phyloP scores from a whole-genome alignment of 2,888 invertebrate species.

The Camptogramma bilineatum region DNA sequence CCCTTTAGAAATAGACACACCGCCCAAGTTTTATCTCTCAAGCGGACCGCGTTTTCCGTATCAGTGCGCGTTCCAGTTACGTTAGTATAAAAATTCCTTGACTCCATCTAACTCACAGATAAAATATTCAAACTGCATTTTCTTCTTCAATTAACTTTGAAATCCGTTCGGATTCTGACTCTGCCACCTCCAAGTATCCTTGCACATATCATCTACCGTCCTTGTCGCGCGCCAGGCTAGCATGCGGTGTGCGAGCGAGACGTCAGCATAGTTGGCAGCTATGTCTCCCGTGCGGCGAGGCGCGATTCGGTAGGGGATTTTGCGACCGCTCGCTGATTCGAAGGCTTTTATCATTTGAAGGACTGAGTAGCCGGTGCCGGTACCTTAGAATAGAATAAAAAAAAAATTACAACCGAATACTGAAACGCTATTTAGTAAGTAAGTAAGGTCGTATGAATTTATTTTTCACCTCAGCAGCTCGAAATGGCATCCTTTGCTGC shows the following conservation, averaged over 20 bases:
- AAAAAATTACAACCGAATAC: no score
- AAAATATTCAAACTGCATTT: no score
- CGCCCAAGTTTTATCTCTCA: no score
- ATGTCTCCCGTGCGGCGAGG: slow-evolving; percentile 93
- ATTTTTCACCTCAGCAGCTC: no score
- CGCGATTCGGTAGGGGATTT: slow-evolving; percentile 89
- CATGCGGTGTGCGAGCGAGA: slow-evolving; percentile 89
- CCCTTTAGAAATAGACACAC: no score
- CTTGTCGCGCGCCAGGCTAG: slow-evolving; percentile 93
- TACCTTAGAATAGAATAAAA: slow-evolving; percentile 66
- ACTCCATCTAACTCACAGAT: no score
- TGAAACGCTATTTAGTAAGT: no score
- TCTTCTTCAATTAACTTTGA: slow-evolving; percentile 38
- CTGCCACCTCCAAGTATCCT: slow-evolving; percentile 96
- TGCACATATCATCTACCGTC: slow-evolving; percentile 93
- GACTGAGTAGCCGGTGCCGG: slow-evolving; percentile 94
- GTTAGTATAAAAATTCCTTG: no score
- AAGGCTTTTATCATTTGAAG: slow-evolving; percentile 94
- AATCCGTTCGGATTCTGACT: slow-evolving; percentile 92
- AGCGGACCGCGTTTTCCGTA: no score
- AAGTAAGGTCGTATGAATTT: no score
- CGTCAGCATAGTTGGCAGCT: slow-evolving; percentile 93
- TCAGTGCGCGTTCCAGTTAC: no score
- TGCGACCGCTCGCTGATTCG: slow-evolving; percentile 89
- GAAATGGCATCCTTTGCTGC: no score